Evolutionary conservation across 2,113 vertebrate species (phyloP).

Genomic region (Bolborhynchus lineola): DNA sequence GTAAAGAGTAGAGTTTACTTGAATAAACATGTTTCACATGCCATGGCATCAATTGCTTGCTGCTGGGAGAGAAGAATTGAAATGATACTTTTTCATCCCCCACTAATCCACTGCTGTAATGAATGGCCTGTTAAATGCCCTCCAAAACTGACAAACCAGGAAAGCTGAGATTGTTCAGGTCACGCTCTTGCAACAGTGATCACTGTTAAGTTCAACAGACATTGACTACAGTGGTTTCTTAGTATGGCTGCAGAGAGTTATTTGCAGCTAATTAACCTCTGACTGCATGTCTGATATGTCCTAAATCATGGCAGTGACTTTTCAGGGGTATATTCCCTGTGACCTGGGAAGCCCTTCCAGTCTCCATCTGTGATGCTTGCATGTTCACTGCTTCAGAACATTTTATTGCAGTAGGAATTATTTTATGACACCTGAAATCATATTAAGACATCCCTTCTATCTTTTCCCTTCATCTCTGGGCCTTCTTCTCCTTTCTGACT

Average conservation of each 20-base stretch:
- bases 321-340: not conserved
- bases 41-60: not conserved
- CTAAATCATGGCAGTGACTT: not conserved
- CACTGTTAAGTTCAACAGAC: not conserved
- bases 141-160: not conserved
- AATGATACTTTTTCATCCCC: slow-evolving; percentile 59
- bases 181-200: not conserved
- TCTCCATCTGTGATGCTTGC: not conserved
- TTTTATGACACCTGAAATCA: not conserved
- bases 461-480: not conserved
- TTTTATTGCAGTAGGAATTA: not conserved
- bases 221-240: not conserved
- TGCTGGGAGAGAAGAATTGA: slow-evolving; percentile 15
- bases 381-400: not conserved
- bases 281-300: not conserved
- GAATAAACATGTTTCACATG: slow-evolving; percentile 65
- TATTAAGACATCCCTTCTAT: not conserved
- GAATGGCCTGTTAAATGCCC: slow-evolving; percentile 21
- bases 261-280: not conserved
- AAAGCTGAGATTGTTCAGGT: not conserved
- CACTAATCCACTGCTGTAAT: slow-evolving; percentile 36
- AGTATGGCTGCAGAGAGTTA: not conserved
- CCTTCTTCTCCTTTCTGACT: not conserved
- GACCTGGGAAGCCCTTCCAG: not conserved
- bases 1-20: slow-evolving; percentile 4